Evolutionary conservation across 2,797 vertebrate species (phyloP).

Genomic region (Macroramphosus scolopax): DNA sequence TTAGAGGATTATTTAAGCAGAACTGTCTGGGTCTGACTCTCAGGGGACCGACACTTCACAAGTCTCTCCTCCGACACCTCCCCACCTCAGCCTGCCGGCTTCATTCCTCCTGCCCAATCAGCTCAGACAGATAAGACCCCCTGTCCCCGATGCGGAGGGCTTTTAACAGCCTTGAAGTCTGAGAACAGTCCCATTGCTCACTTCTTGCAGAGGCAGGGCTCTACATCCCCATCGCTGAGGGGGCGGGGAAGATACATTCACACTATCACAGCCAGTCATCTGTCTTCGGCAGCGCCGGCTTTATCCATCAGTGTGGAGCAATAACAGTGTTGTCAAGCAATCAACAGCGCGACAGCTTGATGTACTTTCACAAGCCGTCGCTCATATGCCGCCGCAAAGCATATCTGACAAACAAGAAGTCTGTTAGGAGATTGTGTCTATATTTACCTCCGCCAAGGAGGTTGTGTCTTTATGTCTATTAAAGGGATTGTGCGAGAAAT

Average conservation of each 20-base stretch:
- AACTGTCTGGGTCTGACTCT: constrained; percentile 17
- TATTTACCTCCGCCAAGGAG: constrained; percentile 2
- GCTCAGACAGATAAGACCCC: constrained; percentile 44
- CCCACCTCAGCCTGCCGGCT: background rate
- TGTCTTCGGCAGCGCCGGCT: constrained; percentile 22
- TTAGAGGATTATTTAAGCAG: constrained; percentile 7
- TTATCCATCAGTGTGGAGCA: constrained; percentile 41
- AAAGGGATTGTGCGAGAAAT: too few species aligned
- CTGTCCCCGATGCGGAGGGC: constrained; percentile 32
- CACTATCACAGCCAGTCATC: constrained; percentile 43
- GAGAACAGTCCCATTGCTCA: constrained; percentile 25
- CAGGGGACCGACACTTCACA: constrained; percentile 30
- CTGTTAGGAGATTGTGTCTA: constrained; percentile 14
- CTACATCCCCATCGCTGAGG: constrained; percentile 9
- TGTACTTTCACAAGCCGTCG: constrained; percentile 40
- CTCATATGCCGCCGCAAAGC: constrained; percentile 39
- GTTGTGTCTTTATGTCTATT: too few species aligned
- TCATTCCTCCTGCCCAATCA: constrained; percentile 26
- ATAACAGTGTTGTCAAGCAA: constrained; percentile 38
- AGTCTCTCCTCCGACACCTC: constrained; percentile 13
- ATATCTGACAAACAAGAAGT: constrained; percentile 22
- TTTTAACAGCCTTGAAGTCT: constrained; percentile 36
- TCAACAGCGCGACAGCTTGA: constrained; percentile 54
- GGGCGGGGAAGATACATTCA: constrained; percentile 25
- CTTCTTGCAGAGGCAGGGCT: constrained; percentile 6